Base-by-base conservation (phyloP, 2,113 vertebrate species). In the Paedocypris sp. region DNA sequence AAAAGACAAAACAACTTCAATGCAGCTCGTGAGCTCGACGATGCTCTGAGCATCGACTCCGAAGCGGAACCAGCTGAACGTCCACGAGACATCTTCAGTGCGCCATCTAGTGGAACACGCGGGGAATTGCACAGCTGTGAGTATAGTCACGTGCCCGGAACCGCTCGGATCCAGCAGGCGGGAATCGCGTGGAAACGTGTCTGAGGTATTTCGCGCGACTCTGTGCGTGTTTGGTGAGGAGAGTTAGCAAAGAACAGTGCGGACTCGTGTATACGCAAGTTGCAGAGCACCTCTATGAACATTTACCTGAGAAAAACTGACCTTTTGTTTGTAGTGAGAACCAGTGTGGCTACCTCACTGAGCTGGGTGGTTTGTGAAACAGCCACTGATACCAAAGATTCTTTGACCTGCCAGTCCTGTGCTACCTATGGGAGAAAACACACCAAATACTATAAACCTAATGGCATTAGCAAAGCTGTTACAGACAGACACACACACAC, bases 331-430 rank as follows among this genome's bases (percentile, higher is more conserved):
- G 87, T 87, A 90, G 87, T 88, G 89, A 92, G 88, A 93, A 86
- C 80, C 86, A 89, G 83, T 81, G 89, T 93, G 92, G 90, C 94
- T 97, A 95, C 92, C 94, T 97, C 92, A 97, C 88, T 90, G 87
- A 85, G 86, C 86, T 88, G 92, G 92, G 90, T 91, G 92, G 90
- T 88, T 90, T 89, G 86, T 89, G 78, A 85, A 85, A 95, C 93
- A 90, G 89, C 92, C 83, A 86, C 87, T 87, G 88, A 98, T 97
- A 96, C 93, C 94, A 98, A 98, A 98, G 93, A 97, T 91, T 84
- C 83, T 90, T 86, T 84, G 82, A 80, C 90, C 90, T 92, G 87
- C 82, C 89, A 81, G 87, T 90, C 88, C 87, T 86, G 89, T 88
- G 88, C 79, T 83, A 81, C 83, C 80, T 75, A 73, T 41, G 38